Evolutionary conservation across 2,113 vertebrate species (phyloP).

Genomic region (Lampris megalopsis): DNA sequence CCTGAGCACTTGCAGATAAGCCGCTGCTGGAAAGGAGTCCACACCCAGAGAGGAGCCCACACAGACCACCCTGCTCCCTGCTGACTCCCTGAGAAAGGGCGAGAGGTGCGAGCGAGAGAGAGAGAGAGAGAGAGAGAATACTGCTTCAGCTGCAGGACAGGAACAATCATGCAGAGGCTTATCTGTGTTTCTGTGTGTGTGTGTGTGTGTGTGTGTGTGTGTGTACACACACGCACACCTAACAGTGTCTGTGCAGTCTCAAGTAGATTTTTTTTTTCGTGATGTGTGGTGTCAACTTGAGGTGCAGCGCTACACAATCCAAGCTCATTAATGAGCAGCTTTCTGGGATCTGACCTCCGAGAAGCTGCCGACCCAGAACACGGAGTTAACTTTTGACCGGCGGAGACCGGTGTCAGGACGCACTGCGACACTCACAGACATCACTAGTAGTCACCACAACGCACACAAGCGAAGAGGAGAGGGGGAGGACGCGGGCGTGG

Average conservation of each 20-base stretch:
- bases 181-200: background rate
- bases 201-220: slow-evolving; percentile 1
- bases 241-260: too few relatives aligned
- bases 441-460: background rate
- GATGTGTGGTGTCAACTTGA: background rate
- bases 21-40: slow-evolving; percentile 55
- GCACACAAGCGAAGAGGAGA: background rate
- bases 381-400: slow-evolving; percentile 51
- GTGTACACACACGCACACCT: background rate
- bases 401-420: slow-evolving; percentile 16
- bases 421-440: slow-evolving; percentile 6
- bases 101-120: slow-evolving; percentile 5
- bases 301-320: slow-evolving; percentile 10
- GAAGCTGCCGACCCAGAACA: slow-evolving; percentile 30
- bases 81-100: background rate
- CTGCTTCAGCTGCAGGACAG: slow-evolving; percentile 14
- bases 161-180: slow-evolving; percentile 12
- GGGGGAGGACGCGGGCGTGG: background rate
- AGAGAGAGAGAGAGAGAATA: slow-evolving; percentile 15
- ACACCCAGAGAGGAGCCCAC: slow-evolving; percentile 40
- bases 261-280: background rate
- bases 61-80: slow-evolving; percentile 45
- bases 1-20: slow-evolving; percentile 75
- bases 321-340: slow-evolving; percentile 43
- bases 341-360: slow-evolving; percentile 47